These are phyloP conservation scores for Stenchaetothrips biformis DNA, from an alignment of 2,888 invertebrate species.

Conservation along the genomic window DNA sequence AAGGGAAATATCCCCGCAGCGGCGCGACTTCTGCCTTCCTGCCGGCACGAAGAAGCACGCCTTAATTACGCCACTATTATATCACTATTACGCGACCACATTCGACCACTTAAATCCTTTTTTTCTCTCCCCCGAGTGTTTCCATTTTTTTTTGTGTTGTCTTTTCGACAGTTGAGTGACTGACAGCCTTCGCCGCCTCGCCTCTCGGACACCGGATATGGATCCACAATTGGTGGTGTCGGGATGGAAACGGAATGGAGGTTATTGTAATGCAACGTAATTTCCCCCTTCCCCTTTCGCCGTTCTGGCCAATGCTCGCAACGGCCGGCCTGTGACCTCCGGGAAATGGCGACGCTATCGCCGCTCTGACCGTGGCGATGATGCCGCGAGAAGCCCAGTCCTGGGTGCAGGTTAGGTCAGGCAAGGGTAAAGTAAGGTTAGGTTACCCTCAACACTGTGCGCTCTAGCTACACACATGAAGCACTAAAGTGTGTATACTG, in stretches of 20 bases:
- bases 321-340: background rate
- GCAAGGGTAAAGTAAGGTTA: no score
- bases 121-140: background rate
- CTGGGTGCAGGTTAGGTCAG: no score
- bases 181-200: background rate
- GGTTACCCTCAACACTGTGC: no score
- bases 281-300: conserved; percentile 14
- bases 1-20: no score
- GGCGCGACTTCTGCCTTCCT: background rate
- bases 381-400: no score
- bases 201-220: background rate
- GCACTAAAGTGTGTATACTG: no score
- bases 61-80: conserved; percentile 12
- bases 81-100: conserved; percentile 24
- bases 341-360: background rate
- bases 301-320: background rate
- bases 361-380: no score
- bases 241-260: conserved; percentile 3
- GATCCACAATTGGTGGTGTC: conserved; percentile 11
- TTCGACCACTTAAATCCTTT: conserved; percentile 23
- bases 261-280: conserved; percentile 24
- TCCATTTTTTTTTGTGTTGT: background rate
- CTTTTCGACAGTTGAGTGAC: conserved; percentile 20
- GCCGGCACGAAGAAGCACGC: background rate
- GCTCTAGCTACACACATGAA: no score